Percentiles rank a stretch among this genome's conserved stretches.
Evolutionary conservation across 2,113 vertebrate genomes (phyloP).

Genomic region (Zosterops pallidus): DNA sequence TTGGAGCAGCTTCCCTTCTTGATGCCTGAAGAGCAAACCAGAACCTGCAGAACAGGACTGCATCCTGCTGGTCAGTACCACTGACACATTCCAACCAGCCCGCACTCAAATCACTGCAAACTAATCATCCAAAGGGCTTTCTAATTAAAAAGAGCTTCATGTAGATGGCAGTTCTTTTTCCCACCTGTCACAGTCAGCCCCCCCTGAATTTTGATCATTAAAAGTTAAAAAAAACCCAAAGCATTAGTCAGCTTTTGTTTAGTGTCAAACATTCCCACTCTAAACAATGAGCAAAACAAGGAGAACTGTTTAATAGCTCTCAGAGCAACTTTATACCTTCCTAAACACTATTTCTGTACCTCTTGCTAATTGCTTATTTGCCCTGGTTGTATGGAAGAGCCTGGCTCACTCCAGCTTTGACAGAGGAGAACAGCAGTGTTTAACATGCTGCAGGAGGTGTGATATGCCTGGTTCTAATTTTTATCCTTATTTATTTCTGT

Average conservation of each 20-base stretch:
- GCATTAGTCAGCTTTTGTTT: conserved; percentile 39
- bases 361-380: conserved; percentile 29
- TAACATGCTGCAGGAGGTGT: background rate
- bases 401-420: background rate
- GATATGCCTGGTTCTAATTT: background rate
- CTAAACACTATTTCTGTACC: conserved; percentile 1
- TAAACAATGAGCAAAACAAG: background rate
- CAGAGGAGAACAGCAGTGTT: background rate
- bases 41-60: background rate
- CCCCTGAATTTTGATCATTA: background rate
- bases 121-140: conserved; percentile 10
- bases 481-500: conserved; percentile 26
- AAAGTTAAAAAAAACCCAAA: background rate
- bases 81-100: conserved; percentile 9
- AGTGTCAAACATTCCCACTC: conserved; percentile 8
- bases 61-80: background rate
- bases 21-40: background rate
- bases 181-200: background rate
- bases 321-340: conserved; percentile 32
- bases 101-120: conserved; percentile 2
- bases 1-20: conserved; percentile 23
- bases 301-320: conserved; percentile 26
- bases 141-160: conserved; percentile 8
- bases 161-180: background rate
- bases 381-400: background rate